These are phyloP conservation scores for Bursaphelenchus okinawaensis DNA, from an alignment of 2,888 invertebrate genomes.

Conservation along the genomic window DNA sequence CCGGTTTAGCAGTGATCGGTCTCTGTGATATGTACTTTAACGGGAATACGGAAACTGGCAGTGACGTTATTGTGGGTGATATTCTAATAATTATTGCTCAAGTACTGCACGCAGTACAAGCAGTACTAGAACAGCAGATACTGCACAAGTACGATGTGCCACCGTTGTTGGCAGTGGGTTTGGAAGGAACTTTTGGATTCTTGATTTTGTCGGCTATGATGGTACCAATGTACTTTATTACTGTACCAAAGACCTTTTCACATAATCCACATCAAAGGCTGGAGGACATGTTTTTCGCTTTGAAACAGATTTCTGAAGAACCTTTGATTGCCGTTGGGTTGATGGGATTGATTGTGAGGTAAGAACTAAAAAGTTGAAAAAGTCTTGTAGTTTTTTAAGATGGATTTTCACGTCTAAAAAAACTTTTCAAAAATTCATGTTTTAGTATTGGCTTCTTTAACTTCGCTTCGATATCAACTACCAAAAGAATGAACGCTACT, in stretches of 20 bases:
- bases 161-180: conserved; percentile 83
- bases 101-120: conserved; percentile 75
- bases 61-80: conserved; percentile 71
- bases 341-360: neutral
- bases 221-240: conserved; percentile 74
- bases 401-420: neutral
- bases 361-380: neutral
- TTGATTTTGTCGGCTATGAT: conserved; percentile 60
- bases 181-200: conserved; percentile 66
- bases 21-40: conserved; percentile 19
- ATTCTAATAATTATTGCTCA: conserved; percentile 66
- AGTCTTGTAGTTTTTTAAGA: neutral
- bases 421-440: neutral
- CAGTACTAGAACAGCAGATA: conserved; percentile 90
- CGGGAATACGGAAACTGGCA: conserved; percentile 33
- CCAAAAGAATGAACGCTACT: conserved; percentile 85
- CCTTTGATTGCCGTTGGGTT: conserved; percentile 67
- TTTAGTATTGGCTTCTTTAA: conserved; percentile 87
- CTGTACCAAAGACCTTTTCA: conserved; percentile 72
- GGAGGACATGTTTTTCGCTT: conserved; percentile 79
- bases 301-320: conserved; percentile 73
- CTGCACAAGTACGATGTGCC: conserved; percentile 78
- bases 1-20: conserved; percentile 59
- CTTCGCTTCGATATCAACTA: conserved; percentile 79
- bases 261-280: conserved; percentile 67